Conservation (phyloP, 2,113 vertebrate species). For the Triplophysa dalaica region DNA sequence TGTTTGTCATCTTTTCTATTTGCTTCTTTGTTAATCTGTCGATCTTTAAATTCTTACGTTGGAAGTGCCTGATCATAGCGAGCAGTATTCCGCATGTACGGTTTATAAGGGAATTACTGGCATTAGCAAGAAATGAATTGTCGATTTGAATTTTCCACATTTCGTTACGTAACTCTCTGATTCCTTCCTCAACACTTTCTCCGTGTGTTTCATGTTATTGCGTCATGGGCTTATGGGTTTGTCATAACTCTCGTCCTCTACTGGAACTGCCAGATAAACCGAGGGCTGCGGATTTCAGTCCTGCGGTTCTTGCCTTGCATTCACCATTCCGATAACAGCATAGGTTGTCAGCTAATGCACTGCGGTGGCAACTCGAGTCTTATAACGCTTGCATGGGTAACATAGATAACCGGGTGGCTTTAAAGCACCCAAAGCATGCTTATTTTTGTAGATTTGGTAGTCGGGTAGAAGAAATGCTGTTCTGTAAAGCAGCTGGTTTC, state of each 20-base stretch:
- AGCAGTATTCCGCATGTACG: slow-evolving; percentile 60
- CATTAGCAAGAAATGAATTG: slow-evolving; percentile 46
- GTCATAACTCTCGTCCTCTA: slow-evolving; percentile 50
- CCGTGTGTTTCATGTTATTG: slow-evolving; percentile 14
- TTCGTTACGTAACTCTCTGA: too few relatives aligned
- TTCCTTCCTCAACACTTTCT: slow-evolving; percentile 15
- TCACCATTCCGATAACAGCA: slow-evolving; percentile 64
- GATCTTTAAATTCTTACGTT: slow-evolving; percentile 71
- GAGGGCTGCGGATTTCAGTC: slow-evolving; percentile 66
- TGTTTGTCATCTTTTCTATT: slow-evolving; percentile 38
- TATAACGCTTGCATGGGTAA: slow-evolving; percentile 83
- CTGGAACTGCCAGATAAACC: slow-evolving; percentile 66
- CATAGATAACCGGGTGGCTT: slow-evolving; percentile 78
- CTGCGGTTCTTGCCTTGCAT: slow-evolving; percentile 59
- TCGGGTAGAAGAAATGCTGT: slow-evolving; percentile 75
- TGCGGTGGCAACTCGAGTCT: slow-evolving; percentile 68
- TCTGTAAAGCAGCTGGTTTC: slow-evolving; percentile 71
- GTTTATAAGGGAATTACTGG: slow-evolving; percentile 51
- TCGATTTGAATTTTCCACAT: neutral
- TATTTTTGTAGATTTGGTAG: slow-evolving; percentile 81
- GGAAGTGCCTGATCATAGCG: slow-evolving; percentile 78
- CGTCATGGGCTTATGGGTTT: slow-evolving; percentile 33
- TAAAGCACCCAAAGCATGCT: slow-evolving; percentile 79
- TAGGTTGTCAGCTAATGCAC: slow-evolving; percentile 69
- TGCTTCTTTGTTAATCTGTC: slow-evolving; percentile 52